Base-by-base conservation (phyloP, 2,113 vertebrate species). In the Zonotrichia leucophrys region DNA sequence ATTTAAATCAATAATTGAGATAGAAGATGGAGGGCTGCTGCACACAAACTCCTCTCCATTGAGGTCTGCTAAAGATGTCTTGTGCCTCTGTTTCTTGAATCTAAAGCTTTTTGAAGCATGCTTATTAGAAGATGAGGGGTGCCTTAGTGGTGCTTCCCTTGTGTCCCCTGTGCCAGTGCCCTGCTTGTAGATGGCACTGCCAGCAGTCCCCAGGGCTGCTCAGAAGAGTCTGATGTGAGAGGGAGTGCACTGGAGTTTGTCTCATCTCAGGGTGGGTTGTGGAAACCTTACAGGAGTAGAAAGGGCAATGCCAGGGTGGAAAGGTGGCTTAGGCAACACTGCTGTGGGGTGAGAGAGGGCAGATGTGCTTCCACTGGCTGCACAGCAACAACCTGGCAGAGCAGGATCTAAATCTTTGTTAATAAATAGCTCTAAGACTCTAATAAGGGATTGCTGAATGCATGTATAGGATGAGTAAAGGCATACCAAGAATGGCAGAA, bases 141-240 rank as follows among this genome's bases (percentile, higher is more conserved):
- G 20, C 25, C 42, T 72, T 41, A 35, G 56, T 0, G 0, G 23
- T 47, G 49, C 21, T 41, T 30, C 60, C 50, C 68, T 49, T 46
- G 63, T 56, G 25, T 17, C 0, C 0, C 37, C n/a, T 3, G 20
- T 28, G 28, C 28, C 16, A 30, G 53, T 6, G 4, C 2, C 1
- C 35, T n/a, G 33, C 50, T 76, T 75, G 20, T 27, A 31, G 68
- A 22, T 46, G 59, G 50, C 55, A n/a, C 24, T 41, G 42, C 4
- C 58, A 70, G 60, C 37, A 42, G 62, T 3, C 27, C n/a, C 49
- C 25, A 56, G 46, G 22, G 15, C 4, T 55, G 18, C 12, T 60
- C 47, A 67, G 56, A 72, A 33, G 30, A 30, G 33, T 2, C 41
- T 41, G 46, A 7, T 49, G 44, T 17, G 67, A 39, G 7, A 77